phyloP scores from a whole-genome alignment of 2,797 vertebrate genomes.

The Enteromius anoplus region DNA sequence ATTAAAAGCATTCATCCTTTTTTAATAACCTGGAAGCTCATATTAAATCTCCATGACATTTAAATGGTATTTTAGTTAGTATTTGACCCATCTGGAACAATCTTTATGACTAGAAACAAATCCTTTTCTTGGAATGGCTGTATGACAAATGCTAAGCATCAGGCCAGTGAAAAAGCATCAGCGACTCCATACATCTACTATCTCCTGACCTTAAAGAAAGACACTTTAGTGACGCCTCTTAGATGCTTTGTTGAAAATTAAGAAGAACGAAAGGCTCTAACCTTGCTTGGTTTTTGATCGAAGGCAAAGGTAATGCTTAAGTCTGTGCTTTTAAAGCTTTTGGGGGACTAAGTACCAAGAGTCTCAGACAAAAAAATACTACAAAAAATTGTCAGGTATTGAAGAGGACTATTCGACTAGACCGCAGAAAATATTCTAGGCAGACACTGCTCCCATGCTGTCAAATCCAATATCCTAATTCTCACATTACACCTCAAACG shows the following conservation, averaged over 20 bases:
- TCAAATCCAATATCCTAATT: slow-evolving; percentile 47
- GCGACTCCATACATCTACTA: not conserved
- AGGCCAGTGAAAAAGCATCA: not conserved
- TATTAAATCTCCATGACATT: not conserved
- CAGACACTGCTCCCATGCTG: slow-evolving; percentile 29
- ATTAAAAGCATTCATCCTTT: slow-evolving; percentile 1
- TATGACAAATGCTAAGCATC: slow-evolving; percentile 3
- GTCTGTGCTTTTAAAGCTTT: slow-evolving; percentile 17
- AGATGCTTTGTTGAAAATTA: slow-evolving; percentile 21
- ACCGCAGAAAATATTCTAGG: not conserved
- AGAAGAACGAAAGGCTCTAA: not conserved
- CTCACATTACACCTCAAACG: slow-evolving; percentile 31
- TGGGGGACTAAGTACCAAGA: not conserved
- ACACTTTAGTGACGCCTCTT: not conserved
- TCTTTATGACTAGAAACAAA: not conserved
- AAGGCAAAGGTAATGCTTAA: slow-evolving; percentile 12
- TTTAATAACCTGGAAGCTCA: not conserved
- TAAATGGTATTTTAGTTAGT: not conserved
- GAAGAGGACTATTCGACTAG: not conserved
- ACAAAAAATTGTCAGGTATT: not conserved
- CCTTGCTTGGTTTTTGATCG: slow-evolving; percentile 5
- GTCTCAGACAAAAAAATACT: not conserved
- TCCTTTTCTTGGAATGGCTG: not conserved
- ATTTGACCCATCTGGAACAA: too few relatives aligned
- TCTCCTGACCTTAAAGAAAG: not conserved